Percentiles rank a stretch among this genome's conserved stretches.
Evolutionary conservation across 2,113 vertebrate species (phyloP).

Genomic region (Onychostruthus taczanowskii): DNA sequence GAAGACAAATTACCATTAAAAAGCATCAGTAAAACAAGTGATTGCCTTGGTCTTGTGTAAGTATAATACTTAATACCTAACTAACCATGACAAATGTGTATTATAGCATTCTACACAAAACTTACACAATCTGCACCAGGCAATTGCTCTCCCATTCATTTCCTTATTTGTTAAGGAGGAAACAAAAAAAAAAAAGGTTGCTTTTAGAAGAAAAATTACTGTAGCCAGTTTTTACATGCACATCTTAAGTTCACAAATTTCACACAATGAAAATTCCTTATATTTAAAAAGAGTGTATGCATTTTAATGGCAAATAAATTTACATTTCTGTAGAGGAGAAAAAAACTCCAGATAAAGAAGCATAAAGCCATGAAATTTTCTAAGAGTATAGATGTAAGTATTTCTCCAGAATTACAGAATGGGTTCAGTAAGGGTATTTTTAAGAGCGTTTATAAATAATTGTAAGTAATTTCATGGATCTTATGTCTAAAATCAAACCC

Average conservation of each 20-base stretch:
- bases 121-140: background rate
- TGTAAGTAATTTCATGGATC: background rate
- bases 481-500: background rate
- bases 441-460: background rate
- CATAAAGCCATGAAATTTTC: background rate
- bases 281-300: background rate
- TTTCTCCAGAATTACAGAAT: background rate
- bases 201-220: background rate
- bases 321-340: background rate
- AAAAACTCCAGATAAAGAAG: background rate
- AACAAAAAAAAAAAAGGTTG: background rate
- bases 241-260: background rate
- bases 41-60: background rate
- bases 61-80: background rate
- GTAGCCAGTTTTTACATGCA: background rate
- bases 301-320: background rate
- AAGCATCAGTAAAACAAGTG: background rate
- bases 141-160: background rate
- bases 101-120: background rate
- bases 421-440: background rate
- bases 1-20: background rate
- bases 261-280: background rate
- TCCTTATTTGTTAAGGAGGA: background rate
- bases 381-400: background rate
- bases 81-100: background rate